Base-by-base conservation (phyloP, 2,888 invertebrate species). In the Spilarctia lutea region DNA sequence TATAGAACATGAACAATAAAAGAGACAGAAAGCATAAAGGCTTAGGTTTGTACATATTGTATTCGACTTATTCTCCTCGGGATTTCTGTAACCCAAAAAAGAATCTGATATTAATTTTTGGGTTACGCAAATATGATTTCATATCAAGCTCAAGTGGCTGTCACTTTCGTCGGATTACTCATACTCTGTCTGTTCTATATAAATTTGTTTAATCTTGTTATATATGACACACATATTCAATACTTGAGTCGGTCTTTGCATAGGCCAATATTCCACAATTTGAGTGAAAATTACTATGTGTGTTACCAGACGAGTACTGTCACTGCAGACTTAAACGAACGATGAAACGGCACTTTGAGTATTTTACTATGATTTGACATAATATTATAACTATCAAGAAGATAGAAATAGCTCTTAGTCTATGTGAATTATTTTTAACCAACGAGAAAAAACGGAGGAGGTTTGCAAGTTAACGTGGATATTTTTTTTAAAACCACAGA, bases 21-120 rank as follows among this genome's bases (percentile, higher is more conserved):
- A 39, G 70, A n/a, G 20, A 56, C 65, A 33, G 63, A 35, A 35
- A 70, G 48, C 24, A 68, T 75, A 80, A 79, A 80, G 75, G 66
- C 67, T 63, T 52, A 71, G 76, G 35, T 68, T 72, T 75, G 69
- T 68, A 66, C 69, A 66, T 73, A 69, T 81, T 74, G 75, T 68
- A 77, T 48, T 78, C 63, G 65, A 35, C 52, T 71, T 27, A 60
- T 60, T 77, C 72, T 79, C 66, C 70, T 65, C 63, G 27, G 52
- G 24, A 8, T 24, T 18, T 48, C 48, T 48, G 48, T 52, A 52
- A 52, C 20, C 20, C 24, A 52, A 8, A 52, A 56, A 56, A 10
- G 52, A 56, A 56, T 56, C 52, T 11, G 52, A n/a, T n/a, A 56
- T 56, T 24, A 24, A 56, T 56, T 56, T 56, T 56, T 56, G 11